Percentiles rank a stretch among this genome's conserved stretches.
Conservation (phyloP, 1,140 invertebrate species). For the Hestina assimilis region DNA sequence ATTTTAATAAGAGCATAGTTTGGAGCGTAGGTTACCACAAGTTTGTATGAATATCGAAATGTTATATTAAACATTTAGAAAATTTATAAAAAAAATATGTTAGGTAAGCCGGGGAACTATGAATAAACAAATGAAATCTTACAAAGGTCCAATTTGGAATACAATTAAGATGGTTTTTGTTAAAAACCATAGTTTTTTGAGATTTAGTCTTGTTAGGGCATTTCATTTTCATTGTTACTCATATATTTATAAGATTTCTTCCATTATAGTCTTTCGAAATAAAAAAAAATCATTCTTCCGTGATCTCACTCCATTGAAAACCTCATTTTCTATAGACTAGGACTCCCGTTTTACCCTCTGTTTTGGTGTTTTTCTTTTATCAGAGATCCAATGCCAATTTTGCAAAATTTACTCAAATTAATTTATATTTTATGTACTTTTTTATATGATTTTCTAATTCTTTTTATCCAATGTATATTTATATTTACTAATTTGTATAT, state of each 20-base stretch:
- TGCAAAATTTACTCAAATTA: neutral
- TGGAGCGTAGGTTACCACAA: conserved; percentile 37
- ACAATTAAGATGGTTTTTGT: conserved; percentile 38
- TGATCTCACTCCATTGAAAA: conserved; percentile 54
- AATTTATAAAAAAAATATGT: conserved; percentile 32
- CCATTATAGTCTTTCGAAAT: conserved; percentile 57
- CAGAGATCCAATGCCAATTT: conserved; percentile 1
- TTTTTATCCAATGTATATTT: conserved; percentile 5
- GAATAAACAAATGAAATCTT: conserved; percentile 40
- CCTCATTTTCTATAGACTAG: conserved; percentile 60
- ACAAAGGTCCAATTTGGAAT: conserved; percentile 64
- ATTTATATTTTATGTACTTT: conserved; percentile 13
- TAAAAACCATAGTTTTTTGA: conserved; percentile 30
- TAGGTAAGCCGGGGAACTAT: conserved; percentile 47
- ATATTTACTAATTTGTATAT: conserved; percentile 11
- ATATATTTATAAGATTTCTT: conserved; percentile 36
- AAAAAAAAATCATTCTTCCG: conserved; percentile 49
- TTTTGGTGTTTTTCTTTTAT: conserved; percentile 5
- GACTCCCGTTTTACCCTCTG: conserved; percentile 3
- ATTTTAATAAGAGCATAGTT: conserved; percentile 2
- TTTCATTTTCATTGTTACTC: conserved; percentile 38
- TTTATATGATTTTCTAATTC: conserved; percentile 14
- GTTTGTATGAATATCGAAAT: conserved; percentile 36
- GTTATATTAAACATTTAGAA: conserved; percentile 41
- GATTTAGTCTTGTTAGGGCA: conserved; percentile 44